phyloP scores from a whole-genome alignment of 1,140 invertebrate genomes.

The Proctacanthus coquilletti region DNA sequence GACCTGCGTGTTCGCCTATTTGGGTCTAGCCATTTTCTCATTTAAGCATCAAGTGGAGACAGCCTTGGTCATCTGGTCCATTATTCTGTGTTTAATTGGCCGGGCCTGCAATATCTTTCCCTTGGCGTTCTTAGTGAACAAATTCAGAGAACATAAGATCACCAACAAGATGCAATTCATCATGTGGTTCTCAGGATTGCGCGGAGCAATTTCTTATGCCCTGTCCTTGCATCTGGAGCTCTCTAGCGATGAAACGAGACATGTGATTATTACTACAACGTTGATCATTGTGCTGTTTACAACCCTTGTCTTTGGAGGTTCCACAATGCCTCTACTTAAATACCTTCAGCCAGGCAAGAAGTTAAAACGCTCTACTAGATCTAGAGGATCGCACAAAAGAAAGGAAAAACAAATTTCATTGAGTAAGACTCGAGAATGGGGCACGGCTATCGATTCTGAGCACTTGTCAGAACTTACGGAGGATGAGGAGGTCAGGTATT shows the following conservation, averaged over 20 bases:
- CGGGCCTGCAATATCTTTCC: slow-evolving; percentile 96
- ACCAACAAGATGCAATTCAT: slow-evolving; percentile 98
- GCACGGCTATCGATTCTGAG: slow-evolving; percentile 89
- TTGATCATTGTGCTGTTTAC: slow-evolving; percentile 94
- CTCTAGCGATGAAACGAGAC: slow-evolving; percentile 72
- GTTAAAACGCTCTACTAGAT: slow-evolving; percentile 13
- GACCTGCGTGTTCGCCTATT: slow-evolving; percentile 98
- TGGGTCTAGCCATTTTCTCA: slow-evolving; percentile 94
- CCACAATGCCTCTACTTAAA: slow-evolving; percentile 91
- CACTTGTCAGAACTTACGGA: slow-evolving; percentile 91
- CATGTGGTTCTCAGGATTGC: slow-evolving; percentile 96
- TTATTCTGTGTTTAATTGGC: slow-evolving; percentile 82
- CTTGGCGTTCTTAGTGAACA: slow-evolving; percentile 81
- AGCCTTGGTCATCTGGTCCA: slow-evolving; percentile 80
- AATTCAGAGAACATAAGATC: slow-evolving; percentile 94
- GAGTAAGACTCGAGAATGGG: slow-evolving; percentile 95
- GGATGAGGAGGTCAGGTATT: slow-evolving; percentile 59
- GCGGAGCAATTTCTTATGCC: slow-evolving; percentile 96
- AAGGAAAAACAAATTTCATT: slow-evolving; percentile 75
- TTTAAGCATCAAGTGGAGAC: slow-evolving; percentile 74
- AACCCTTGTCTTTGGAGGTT: slow-evolving; percentile 85
- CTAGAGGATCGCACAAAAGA: slow-evolving; percentile 22
- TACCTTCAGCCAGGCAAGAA: slow-evolving; percentile 48
- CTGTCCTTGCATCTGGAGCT: slow-evolving; percentile 91
- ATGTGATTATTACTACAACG: slow-evolving; percentile 94